Evolutionary conservation across 1,140 invertebrate species (phyloP).

Genomic region (Bradynema listronoti): DNA sequence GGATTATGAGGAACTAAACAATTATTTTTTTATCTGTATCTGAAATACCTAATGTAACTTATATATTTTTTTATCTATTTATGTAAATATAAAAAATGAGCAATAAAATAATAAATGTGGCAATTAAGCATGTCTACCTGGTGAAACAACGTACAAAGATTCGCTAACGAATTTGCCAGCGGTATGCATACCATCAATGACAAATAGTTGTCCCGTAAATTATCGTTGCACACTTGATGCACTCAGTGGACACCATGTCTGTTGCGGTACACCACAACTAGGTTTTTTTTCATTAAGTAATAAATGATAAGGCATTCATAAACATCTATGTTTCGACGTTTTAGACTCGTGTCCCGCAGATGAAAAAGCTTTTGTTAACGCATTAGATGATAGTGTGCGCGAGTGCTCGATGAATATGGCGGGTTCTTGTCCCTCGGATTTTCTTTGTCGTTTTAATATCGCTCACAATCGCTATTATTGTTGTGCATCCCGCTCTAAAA

Average conservation of each 20-base stretch:
- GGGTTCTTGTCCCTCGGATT: slow-evolving; percentile 50
- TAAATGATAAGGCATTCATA: too few relatives aligned
- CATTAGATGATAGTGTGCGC: slow-evolving; percentile 46
- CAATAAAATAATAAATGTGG: not conserved
- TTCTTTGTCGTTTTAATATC: slow-evolving; percentile 45
- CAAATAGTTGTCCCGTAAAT: slow-evolving; percentile 46
- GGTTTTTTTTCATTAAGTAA: slow-evolving; percentile 33
- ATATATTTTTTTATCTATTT: too few relatives aligned
- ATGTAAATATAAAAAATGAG: slow-evolving; percentile 2
- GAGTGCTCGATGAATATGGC: slow-evolving; percentile 53
- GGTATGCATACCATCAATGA: slow-evolving; percentile 41
- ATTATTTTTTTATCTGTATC: too few relatives aligned
- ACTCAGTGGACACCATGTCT: slow-evolving; percentile 44
- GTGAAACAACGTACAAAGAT: slow-evolving; percentile 50
- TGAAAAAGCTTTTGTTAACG: slow-evolving; percentile 51
- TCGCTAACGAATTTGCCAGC: slow-evolving; percentile 45
- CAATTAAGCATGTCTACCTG: slow-evolving; percentile 44
- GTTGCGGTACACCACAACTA: slow-evolving; percentile 46
- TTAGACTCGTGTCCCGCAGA: slow-evolving; percentile 51
- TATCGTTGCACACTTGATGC: slow-evolving; percentile 43
- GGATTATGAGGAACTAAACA: too few relatives aligned
- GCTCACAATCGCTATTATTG: slow-evolving; percentile 51
- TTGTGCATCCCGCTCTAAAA: slow-evolving; percentile 50
- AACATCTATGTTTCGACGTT: too few relatives aligned
- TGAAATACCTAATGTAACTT: too few relatives aligned